Conservation (phyloP, 1,140 invertebrate species). For the Camponotus pennsylvanicus region DNA sequence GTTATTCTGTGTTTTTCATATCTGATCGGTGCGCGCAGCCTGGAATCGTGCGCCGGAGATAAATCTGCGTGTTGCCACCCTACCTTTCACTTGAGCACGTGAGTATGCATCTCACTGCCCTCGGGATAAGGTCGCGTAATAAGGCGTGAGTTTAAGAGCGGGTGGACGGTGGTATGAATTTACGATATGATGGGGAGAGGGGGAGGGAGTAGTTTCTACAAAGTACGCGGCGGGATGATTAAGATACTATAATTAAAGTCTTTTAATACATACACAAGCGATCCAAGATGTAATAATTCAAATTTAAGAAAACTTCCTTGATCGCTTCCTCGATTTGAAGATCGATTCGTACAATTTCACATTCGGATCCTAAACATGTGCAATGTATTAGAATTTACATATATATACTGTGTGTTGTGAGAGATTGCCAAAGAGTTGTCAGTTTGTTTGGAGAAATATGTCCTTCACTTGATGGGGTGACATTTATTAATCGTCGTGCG, state of each 20-base stretch:
- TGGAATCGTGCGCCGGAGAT: conserved; percentile 37
- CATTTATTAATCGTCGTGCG: background rate
- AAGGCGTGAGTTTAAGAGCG: conserved; percentile 39
- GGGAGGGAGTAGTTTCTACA: conserved; percentile 24
- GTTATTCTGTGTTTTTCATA: conserved; percentile 64
- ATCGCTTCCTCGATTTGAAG: background rate
- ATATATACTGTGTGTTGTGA: background rate
- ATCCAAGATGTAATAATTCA: background rate
- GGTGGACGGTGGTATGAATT: conserved; percentile 36
- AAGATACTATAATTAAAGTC: conserved; percentile 9
- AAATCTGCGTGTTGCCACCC: conserved; percentile 69
- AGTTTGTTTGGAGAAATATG: background rate
- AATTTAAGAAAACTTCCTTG: background rate
- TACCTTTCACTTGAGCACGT: conserved; percentile 81
- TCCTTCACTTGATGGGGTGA: background rate
- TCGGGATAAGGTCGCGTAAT: conserved; percentile 65
- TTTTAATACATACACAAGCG: too few species aligned
- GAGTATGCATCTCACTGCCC: conserved; percentile 64
- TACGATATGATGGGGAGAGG: conserved; percentile 20
- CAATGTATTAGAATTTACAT: background rate
- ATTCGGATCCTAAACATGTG: background rate
- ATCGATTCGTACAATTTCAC: background rate
- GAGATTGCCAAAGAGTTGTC: background rate
- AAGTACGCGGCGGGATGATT: background rate
- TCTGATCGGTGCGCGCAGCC: conserved; percentile 56